Conservation (phyloP, 2,888 invertebrate species). For the Pristionchus entomophagus region DNA sequence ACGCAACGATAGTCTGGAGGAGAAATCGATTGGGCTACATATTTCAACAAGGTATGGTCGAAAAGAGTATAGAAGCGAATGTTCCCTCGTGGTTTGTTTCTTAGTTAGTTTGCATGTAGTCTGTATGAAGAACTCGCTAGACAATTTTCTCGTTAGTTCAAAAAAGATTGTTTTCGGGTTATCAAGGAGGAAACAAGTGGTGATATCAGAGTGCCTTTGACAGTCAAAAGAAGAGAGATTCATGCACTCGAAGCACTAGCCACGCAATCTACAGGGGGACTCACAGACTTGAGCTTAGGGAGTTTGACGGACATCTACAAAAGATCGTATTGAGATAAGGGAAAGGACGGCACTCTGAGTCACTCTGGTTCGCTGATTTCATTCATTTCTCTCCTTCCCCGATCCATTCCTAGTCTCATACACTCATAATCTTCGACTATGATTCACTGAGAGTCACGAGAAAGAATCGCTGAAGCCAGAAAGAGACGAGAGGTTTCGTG, state of each 20-base stretch:
- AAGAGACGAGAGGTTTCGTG: not conserved
- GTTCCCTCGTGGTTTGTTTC: too few species aligned
- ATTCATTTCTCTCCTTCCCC: not conserved
- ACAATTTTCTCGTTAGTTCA: too few species aligned
- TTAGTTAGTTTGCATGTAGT: too few species aligned
- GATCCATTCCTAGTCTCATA: not conserved
- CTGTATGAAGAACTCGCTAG: too few species aligned
- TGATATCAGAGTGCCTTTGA: too few species aligned
- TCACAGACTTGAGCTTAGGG: constrained; percentile 16
- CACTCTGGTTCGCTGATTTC: not conserved
- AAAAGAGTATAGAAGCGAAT: too few species aligned
- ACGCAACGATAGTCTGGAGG: too few species aligned
- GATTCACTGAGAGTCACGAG: too few species aligned
- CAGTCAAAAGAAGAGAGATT: not conserved
- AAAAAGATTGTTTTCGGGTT: too few species aligned
- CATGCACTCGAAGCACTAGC: not conserved
- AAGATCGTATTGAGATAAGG: not conserved
- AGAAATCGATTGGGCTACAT: too few species aligned
- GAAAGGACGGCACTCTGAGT: not conserved
- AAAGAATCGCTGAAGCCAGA: not conserved
- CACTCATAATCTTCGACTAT: not conserved
- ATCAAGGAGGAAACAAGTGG: too few species aligned
- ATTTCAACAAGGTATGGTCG: too few species aligned
- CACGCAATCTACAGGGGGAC: not conserved
- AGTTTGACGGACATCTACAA: constrained; percentile 31